These are phyloP conservation scores for Harpalus rubripes DNA, from an alignment of 2,888 invertebrate species.

Conservation along the genomic window DNA sequence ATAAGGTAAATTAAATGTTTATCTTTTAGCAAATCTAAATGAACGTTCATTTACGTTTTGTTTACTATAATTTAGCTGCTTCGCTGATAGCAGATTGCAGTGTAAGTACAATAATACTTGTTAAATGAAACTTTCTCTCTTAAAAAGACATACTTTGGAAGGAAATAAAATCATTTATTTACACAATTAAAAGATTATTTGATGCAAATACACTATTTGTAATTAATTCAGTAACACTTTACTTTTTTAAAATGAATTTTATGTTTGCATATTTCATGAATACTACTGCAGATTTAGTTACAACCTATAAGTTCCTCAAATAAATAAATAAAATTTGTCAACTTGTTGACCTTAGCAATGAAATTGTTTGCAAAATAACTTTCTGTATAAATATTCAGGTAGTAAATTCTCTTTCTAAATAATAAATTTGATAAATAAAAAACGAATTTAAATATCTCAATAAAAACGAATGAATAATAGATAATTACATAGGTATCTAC, in stretches of 20 bases:
- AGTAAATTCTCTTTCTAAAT: not conserved
- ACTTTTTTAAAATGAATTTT: not conserved
- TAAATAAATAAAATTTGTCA: constrained; percentile 26
- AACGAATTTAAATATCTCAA: no score
- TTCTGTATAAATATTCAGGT: not conserved
- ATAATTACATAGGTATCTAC: no score
- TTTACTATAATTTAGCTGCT: constrained; percentile 39
- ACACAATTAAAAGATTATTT: constrained; percentile 4
- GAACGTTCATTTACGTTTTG: constrained; percentile 29
- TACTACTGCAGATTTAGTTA: not conserved
- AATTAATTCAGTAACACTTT: not conserved
- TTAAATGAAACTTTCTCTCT: constrained; percentile 27
- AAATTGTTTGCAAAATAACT: constrained; percentile 25
- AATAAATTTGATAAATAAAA: not conserved
- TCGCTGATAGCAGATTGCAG: not conserved
- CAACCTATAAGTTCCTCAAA: not conserved
- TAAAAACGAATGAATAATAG: no score
- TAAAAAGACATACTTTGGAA: not conserved
- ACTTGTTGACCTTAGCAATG: constrained; percentile 30
- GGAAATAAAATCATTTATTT: constrained; percentile 20
- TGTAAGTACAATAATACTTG: constrained; percentile 12
- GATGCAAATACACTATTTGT: not conserved
- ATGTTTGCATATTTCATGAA: not conserved
- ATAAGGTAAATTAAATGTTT: constrained; percentile 18
- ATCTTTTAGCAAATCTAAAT: constrained; percentile 31